Percentiles rank a stretch among this genome's conserved stretches.
phyloP scores from a whole-genome alignment of 2,797 vertebrate genomes.

The Chiroxiphia lanceolata region DNA sequence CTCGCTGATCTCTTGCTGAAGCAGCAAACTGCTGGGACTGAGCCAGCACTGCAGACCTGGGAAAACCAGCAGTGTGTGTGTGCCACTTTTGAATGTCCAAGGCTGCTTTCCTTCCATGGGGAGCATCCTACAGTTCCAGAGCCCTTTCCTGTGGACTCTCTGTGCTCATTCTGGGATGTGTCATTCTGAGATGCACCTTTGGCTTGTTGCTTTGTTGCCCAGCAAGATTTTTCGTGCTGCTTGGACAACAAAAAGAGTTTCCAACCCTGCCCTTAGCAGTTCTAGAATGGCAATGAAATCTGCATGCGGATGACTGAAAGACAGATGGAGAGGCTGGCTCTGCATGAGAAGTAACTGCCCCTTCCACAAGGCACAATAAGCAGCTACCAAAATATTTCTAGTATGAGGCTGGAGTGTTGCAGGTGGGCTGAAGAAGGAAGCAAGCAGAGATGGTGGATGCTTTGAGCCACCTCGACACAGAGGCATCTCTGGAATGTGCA shows the following conservation, averaged over 20 bases:
- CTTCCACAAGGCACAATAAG: background rate
- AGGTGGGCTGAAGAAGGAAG: background rate
- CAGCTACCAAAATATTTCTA: background rate
- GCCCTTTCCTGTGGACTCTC: background rate
- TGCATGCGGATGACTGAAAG: background rate
- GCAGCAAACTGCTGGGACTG: background rate
- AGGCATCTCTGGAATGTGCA: background rate
- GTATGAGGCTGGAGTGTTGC: background rate
- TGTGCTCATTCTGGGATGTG: background rate
- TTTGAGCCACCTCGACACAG: background rate
- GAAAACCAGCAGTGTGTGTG: background rate
- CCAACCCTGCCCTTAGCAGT: background rate
- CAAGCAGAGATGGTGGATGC: background rate
- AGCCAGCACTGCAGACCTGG: slow-evolving; percentile 7
- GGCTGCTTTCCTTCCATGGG: background rate
- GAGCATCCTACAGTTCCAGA: background rate
- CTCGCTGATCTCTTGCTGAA: background rate
- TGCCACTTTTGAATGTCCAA: background rate
- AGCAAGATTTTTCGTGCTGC: background rate
- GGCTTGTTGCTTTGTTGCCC: background rate
- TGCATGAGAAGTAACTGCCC: background rate
- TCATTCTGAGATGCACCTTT: background rate
- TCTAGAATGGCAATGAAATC: background rate
- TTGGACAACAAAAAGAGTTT: background rate
- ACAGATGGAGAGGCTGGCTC: background rate